These are phyloP conservation scores for Ommatoiulus sabulosus DNA, from an alignment of 2,888 invertebrate genomes.

Conservation along the genomic window DNA sequence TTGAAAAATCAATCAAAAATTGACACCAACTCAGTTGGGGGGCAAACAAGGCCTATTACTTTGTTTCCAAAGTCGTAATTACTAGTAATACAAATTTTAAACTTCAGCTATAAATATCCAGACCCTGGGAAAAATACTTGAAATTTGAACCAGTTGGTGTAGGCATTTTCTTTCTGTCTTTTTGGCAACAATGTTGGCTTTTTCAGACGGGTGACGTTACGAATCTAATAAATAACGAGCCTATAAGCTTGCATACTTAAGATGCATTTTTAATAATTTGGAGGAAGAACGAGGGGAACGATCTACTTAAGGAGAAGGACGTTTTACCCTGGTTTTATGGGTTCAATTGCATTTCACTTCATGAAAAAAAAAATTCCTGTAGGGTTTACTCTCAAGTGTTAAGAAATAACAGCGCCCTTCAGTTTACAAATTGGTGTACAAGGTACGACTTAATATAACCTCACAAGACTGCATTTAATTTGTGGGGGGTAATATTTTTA, in stretches of 20 bases:
- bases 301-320: constrained; percentile 18
- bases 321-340: constrained; percentile 36
- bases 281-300: constrained; percentile 17
- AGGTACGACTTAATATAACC: constrained; percentile 12
- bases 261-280: constrained; percentile 29
- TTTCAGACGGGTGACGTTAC: constrained; percentile 6
- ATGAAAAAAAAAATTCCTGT: neutral
- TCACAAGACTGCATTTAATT: neutral
- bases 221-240: constrained; percentile 39
- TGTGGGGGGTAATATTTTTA: constrained; percentile 10
- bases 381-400: neutral
- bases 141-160: constrained; percentile 34
- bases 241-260: constrained; percentile 29
- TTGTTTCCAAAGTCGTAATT: neutral
- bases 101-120: neutral
- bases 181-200: constrained; percentile 46
- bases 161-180: neutral
- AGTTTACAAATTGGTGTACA: constrained; percentile 26
- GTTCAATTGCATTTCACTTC: constrained; percentile 14
- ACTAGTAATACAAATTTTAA: neutral
- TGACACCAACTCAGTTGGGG: no score
- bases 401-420: constrained; percentile 31
- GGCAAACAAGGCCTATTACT: neutral
- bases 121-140: neutral
- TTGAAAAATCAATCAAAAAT: no score